phyloP scores from a whole-genome alignment of 2,888 invertebrate species.

The Apotomis turbidana region DNA sequence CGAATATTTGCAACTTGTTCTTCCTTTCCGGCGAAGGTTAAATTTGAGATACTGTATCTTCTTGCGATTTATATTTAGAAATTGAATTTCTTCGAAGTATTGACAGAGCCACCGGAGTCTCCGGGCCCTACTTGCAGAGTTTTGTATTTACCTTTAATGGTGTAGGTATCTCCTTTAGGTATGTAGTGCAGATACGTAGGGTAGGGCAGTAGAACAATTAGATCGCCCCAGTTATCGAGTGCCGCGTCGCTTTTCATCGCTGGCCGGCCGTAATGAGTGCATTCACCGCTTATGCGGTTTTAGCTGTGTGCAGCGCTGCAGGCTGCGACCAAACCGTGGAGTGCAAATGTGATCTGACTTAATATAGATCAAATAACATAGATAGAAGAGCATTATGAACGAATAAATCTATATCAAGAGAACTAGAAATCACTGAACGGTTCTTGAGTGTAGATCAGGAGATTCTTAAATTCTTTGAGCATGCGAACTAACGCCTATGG shows the following conservation, averaged over 20 bases:
- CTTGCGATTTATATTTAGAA: neutral
- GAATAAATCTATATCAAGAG: too few relatives aligned
- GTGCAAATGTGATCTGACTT: too few relatives aligned
- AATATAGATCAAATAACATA: too few relatives aligned
- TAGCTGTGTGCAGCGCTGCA: constrained; percentile 43
- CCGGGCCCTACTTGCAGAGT: constrained; percentile 21
- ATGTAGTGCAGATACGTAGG: constrained; percentile 30
- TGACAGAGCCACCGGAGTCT: neutral
- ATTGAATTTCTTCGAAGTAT: neutral
- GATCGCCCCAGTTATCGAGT: constrained; percentile 64
- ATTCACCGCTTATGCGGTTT: constrained; percentile 56
- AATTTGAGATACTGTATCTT: neutral
- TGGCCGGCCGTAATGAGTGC: constrained; percentile 64
- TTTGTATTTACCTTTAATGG: constrained; percentile 26
- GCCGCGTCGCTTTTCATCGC: constrained; percentile 65
- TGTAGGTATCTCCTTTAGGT: constrained; percentile 31
- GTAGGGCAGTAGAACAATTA: constrained; percentile 56
- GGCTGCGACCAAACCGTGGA: neutral
- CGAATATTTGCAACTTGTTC: constrained; percentile 1
- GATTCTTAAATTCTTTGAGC: too few relatives aligned
- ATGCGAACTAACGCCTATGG: too few relatives aligned
- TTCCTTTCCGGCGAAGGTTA: neutral
- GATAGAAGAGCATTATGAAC: too few relatives aligned
- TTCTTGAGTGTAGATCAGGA: too few relatives aligned
- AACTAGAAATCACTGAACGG: too few relatives aligned